phyloP scores from a whole-genome alignment of 2,797 vertebrate genomes.

The Scolopax rusticola region DNA sequence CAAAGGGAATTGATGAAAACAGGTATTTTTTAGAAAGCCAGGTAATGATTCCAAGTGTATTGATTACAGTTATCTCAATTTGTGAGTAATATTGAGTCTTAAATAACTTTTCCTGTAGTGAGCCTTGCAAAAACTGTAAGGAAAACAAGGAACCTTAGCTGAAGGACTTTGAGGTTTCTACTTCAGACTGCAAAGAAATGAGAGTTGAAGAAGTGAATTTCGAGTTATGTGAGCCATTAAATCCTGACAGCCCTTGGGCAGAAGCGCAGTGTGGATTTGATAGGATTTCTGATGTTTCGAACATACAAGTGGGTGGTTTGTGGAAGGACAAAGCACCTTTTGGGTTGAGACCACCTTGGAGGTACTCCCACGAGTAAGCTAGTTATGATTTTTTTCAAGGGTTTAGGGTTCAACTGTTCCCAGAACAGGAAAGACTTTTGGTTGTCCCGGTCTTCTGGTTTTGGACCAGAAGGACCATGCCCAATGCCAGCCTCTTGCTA shows the following conservation, averaged over 20 bases:
- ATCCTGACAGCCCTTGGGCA: background rate
- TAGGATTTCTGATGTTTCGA: background rate
- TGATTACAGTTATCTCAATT: background rate
- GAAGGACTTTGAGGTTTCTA: background rate
- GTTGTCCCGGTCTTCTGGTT: background rate
- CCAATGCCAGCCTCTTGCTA: background rate
- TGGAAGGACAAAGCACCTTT: background rate
- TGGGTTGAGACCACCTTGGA: background rate
- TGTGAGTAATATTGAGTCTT: background rate
- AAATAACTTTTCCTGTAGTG: background rate
- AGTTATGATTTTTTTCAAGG: background rate
- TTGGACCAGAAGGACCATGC: background rate
- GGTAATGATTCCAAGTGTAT: background rate
- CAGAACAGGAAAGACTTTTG: background rate
- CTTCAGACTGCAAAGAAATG: background rate
- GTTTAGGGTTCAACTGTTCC: background rate
- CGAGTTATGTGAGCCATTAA: background rate
- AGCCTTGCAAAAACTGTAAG: background rate
- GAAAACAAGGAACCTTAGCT: background rate
- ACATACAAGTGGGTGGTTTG: rapidly evolving
- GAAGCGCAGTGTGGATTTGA: background rate
- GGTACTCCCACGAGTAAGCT: background rate
- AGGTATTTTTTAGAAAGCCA: background rate
- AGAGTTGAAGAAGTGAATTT: background rate
- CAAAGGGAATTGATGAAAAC: background rate